Base-by-base conservation (phyloP, 2,113 vertebrate genomes). In the Syngnathoides biaculeatus region DNA sequence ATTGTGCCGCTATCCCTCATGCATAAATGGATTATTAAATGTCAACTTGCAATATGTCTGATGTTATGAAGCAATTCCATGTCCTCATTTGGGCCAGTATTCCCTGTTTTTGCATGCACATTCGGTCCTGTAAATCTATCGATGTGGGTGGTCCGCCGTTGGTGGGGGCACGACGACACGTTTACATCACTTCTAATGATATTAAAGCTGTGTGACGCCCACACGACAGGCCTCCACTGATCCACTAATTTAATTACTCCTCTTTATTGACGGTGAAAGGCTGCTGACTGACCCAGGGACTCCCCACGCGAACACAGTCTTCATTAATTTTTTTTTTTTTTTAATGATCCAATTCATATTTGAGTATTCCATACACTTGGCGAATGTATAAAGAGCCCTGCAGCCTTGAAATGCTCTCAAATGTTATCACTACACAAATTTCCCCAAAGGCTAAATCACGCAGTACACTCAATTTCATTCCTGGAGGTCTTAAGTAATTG, bases 121-220 rank as follows among this genome's bases (percentile, higher is more conserved):
- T 24, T 42, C 26, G 26, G 12, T 27, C 5, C 38, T 42, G 1
- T 22, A 42, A 24, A 66, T 69, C 55, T 72, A 72, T 79, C 74
- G 60, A 79, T 73, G 81, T 78, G 66, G 77, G 75, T 73, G 81
- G 85, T 64, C 69, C 53, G 15, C 70, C 69, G 69, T 75, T 2
- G 43, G 79, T 86, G 72, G 75, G 65, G 81, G 80, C 77, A 74
- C 72, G 78, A 84, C 79, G 69, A 72, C 83, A 79, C 87, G 89
- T 91, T 89, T 89, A 89, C 86, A 87, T 89, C 80, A 74, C 74
- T 84, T 84, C 64, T 90, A 91, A 91, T 92, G 80, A 85, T 89
- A 88, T 92, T 90, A 89, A 79, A 89, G 72, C 75, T 15, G 68
- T 26, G 67, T 86, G 75, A 81, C 65, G 17, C 82, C 85, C 83